Evolutionary conservation across 2,888 invertebrate species (phyloP).

Genomic region (Terebella lapidaria): DNA sequence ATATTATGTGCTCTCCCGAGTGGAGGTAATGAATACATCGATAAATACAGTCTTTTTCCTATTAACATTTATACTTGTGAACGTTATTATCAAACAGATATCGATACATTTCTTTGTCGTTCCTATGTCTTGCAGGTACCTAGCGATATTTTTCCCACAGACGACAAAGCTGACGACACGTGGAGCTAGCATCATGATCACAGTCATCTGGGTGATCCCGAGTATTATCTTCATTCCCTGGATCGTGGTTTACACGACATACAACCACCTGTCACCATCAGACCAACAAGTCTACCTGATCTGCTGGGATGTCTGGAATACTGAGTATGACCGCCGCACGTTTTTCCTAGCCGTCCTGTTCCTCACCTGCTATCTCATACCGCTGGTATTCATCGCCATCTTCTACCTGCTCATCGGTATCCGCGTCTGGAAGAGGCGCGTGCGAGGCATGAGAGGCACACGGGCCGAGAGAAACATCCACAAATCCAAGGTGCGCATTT

Average conservation of each 20-base stretch:
- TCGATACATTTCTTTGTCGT: too few relatives aligned
- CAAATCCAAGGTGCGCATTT: conserved; percentile 88
- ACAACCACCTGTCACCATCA: background rate
- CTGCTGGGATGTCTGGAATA: background rate
- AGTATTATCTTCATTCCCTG: conserved; percentile 1
- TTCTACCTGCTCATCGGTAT: conserved; percentile 80
- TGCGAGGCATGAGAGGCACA: conserved; percentile 76
- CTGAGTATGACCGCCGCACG: background rate
- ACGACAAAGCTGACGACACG: conserved; percentile 6
- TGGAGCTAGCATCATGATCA: conserved; percentile 65
- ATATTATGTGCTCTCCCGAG: too few relatives aligned
- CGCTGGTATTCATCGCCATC: conserved; percentile 82
- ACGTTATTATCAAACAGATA: too few relatives aligned
- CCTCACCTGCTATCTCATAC: conserved; percentile 82
- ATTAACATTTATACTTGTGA: too few relatives aligned
- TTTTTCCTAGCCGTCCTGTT: conserved; percentile 80
- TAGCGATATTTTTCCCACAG: conserved; percentile 20
- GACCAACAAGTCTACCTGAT: background rate
- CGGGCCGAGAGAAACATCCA: conserved; percentile 51
- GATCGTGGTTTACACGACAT: background rate
- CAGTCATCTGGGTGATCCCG: conserved; percentile 85
- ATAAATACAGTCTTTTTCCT: too few relatives aligned
- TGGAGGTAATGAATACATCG: too few relatives aligned
- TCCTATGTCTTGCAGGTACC: too few relatives aligned
- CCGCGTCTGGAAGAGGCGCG: conserved; percentile 73